Conservation (phyloP, 2,797 vertebrate species). For the Gallirallus australis region DNA sequence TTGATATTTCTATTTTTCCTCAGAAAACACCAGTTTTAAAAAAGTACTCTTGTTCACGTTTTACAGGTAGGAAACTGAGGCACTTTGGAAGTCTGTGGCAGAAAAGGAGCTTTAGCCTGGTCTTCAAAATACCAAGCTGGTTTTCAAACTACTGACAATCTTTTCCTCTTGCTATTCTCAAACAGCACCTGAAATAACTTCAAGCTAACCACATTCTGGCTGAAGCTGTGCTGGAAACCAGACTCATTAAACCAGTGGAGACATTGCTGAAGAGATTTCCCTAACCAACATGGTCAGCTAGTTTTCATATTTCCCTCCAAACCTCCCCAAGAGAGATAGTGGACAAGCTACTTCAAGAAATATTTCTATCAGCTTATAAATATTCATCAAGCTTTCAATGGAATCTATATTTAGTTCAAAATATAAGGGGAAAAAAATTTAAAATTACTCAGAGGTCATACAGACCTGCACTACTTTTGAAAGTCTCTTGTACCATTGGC, state of each 20-base stretch:
- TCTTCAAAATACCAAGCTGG: neutral
- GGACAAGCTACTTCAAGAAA: neutral
- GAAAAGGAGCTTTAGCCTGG: neutral
- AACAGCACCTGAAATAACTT: conserved; percentile 2
- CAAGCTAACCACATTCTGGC: neutral
- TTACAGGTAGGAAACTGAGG: neutral
- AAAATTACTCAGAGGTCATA: neutral
- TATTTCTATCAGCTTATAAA: neutral
- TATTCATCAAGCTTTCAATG: neutral
- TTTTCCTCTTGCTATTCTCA: neutral
- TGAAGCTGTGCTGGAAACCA: conserved; percentile 7
- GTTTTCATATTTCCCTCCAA: neutral
- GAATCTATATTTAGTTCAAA: neutral
- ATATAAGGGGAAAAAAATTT: neutral
- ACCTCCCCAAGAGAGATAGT: neutral
- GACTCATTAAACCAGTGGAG: neutral
- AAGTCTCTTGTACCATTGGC: neutral
- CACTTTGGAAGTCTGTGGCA: neutral
- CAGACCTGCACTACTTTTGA: neutral
- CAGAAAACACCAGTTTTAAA: neutral
- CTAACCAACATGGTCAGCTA: neutral
- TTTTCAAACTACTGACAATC: neutral
- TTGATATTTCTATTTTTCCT: neutral
- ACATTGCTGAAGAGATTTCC: neutral
- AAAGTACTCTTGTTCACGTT: neutral